Evolutionary conservation across 2,888 invertebrate species (phyloP).

Genomic region (Eilema sororculum): DNA sequence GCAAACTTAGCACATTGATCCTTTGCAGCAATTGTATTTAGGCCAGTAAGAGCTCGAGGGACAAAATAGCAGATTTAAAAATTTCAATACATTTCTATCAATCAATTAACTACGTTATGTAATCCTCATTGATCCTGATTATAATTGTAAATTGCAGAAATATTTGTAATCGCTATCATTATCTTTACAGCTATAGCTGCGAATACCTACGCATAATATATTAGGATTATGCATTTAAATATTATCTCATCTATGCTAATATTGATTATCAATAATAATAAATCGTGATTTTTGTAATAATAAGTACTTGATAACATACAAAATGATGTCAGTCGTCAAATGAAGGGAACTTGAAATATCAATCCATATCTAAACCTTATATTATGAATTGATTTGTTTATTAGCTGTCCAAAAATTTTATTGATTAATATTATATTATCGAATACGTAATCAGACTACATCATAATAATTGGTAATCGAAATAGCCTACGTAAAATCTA

Average conservation of each 20-base stretch:
- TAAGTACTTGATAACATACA: neutral
- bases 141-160: neutral
- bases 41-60: slow-evolving; percentile 25
- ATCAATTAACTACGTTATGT: too few species aligned
- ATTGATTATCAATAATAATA: neutral
- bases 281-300: neutral
- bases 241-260: neutral
- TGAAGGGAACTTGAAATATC: neutral
- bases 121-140: neutral
- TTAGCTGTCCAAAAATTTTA: neutral
- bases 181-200: neutral
- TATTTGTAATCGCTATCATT: neutral
- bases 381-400: neutral
- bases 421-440: neutral
- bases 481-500: too few species aligned
- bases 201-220: neutral
- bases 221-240: slow-evolving; percentile 11
- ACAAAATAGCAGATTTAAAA: neutral
- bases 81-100: too few species aligned
- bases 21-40: slow-evolving; percentile 23
- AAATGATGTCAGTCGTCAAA: neutral
- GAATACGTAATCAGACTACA: neutral
- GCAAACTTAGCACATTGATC: slow-evolving; percentile 42
- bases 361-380: slow-evolving; percentile 1
- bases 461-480: neutral